Base-by-base conservation (phyloP, 2,888 invertebrate species). In the Exephanes ischioxanthus region DNA sequence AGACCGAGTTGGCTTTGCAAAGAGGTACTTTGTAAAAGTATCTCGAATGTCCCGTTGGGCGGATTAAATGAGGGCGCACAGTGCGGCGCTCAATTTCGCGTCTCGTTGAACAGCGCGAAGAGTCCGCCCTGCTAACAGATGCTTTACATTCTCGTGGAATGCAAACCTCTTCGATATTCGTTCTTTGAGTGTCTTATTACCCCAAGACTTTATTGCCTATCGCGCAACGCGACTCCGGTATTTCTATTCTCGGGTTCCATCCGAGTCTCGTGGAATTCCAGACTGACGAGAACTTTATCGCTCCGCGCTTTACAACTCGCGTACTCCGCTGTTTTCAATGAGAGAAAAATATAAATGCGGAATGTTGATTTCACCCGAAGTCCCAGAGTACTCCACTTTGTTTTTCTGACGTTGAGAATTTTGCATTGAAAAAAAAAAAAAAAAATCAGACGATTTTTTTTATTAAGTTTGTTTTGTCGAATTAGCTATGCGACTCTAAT, bases 131-230 rank as follows among this genome's bases (percentile, higher is more conserved):
- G 4, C 33, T 30, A 37, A 55, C 72, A 41, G 37, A 41, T 58
- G 55, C 71, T 41, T 55, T 58, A 33, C 55, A 33, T 37, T 22
- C 14, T 48, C 26, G 33, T 41, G 68, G 22, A 55, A 53, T 53
- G 58, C 6, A 58, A 68, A 58, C 7, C 30, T n/a, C 30, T n/a
- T 48, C n/a, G 30, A 66, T 55, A 26, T 33, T 11, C 30, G 33
- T 55, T 11, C 58, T 71, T 81, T 68, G 68, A 22, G 45, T 16
- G 67, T 72, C 67, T 72, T 58, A 66, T 67, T 72, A 41, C 72
- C 72, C 67, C 41, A 68, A 78, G n/a, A 72, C 3, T 83, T 22
- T 68, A 78, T 67, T 58, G 72, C 45, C 71, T 76, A 3, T 5
- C 26, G 2, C 19, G 11, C 19, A 22, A 22, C 58, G 26, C 22